These are phyloP conservation scores for Myxocyprinus asiaticus DNA, from an alignment of 2,113 vertebrate genomes.

Conservation along the genomic window DNA sequence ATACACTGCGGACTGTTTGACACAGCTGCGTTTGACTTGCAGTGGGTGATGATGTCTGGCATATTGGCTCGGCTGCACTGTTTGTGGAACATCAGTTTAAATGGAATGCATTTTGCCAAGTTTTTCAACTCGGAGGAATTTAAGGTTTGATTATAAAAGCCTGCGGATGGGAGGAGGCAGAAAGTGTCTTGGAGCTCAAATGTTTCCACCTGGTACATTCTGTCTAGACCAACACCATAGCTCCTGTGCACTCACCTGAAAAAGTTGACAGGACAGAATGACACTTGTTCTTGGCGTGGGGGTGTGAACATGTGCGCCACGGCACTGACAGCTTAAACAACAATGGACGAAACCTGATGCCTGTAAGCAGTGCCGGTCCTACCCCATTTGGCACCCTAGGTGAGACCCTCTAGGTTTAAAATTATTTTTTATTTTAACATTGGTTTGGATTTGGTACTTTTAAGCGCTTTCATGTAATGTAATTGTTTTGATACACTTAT, in stretches of 20 bases:
- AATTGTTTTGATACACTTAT: too few species aligned
- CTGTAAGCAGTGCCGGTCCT: neutral
- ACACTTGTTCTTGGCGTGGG: slow-evolving; percentile 40
- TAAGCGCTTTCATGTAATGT: too few species aligned
- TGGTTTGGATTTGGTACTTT: too few species aligned
- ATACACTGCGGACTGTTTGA: neutral
- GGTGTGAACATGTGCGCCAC: slow-evolving; percentile 50
- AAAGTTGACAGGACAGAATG: slow-evolving; percentile 53
- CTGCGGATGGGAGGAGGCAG: slow-evolving; percentile 4
- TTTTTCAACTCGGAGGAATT: slow-evolving; percentile 4
- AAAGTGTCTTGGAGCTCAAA: slow-evolving; percentile 13
- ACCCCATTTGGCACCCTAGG: too few species aligned
- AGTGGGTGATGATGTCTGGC: slow-evolving; percentile 39
- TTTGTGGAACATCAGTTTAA: slow-evolving; percentile 39
- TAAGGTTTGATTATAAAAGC: slow-evolving; percentile 31
- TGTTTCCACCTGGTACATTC: slow-evolving; percentile 56
- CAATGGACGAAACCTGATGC: slow-evolving; percentile 55
- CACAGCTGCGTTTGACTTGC: slow-evolving; percentile 25
- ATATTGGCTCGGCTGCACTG: slow-evolving; percentile 32
- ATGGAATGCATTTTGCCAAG: slow-evolving; percentile 22
- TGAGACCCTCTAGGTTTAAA: too few species aligned
- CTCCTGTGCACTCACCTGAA: slow-evolving; percentile 57
- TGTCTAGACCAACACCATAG: slow-evolving; percentile 71
- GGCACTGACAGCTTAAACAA: slow-evolving; percentile 51
- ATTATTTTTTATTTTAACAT: too few species aligned